Evolutionary conservation across 35 echinoderm and acorn worm species (phyloP).

Genomic region (Apostichopus parvimensis): DNA sequence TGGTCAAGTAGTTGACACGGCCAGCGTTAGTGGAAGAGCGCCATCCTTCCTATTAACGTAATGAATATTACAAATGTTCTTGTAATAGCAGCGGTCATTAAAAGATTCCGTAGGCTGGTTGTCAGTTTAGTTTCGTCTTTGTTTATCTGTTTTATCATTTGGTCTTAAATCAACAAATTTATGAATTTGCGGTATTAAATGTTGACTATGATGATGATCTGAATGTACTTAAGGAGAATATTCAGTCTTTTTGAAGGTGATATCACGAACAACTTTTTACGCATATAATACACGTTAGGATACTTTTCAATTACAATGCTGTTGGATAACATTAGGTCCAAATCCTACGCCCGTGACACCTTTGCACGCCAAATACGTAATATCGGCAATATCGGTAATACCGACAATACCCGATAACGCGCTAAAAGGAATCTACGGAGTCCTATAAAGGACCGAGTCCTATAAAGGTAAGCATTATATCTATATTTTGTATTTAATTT

Average conservation of each 20-base stretch:
- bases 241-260: background rate
- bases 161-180: background rate
- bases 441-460: background rate
- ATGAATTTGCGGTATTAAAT: background rate
- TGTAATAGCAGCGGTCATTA: background rate
- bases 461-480: too few species aligned
- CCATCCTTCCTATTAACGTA: background rate
- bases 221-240: background rate
- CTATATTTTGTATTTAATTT: too few species aligned
- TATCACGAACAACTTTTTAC: background rate
- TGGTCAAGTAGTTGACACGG: too few species aligned
- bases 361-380: background rate
- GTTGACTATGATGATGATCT: background rate
- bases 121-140: background rate
- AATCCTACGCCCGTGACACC: background rate
- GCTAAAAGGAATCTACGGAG: background rate
- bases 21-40: background rate
- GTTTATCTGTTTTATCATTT: background rate
- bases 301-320: background rate
- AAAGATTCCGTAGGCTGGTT: background rate
- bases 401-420: background rate
- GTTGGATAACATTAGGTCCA: background rate
- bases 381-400: background rate
- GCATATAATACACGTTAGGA: background rate
- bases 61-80: background rate